Conservation (phyloP, 1,140 invertebrate genomes). For the Heterodera schachtii region DNA sequence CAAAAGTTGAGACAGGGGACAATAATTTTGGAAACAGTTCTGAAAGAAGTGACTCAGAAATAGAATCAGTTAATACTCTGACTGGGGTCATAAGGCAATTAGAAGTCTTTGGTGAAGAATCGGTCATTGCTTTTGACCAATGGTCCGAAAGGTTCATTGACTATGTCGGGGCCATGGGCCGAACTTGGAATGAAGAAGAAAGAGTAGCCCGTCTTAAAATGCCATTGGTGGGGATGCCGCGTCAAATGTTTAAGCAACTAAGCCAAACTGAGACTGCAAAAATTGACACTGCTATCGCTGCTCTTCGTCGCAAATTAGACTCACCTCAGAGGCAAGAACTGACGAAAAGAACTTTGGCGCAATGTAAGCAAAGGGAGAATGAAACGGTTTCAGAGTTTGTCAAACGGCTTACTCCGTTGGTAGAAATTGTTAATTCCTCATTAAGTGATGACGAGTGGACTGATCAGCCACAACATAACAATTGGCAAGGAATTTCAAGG, state of each 20-base stretch:
- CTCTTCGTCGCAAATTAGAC: constrained; percentile 4
- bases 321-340: constrained; percentile 4
- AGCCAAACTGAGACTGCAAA: not conserved
- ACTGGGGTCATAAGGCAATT: not conserved
- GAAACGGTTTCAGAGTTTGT: constrained; percentile 13
- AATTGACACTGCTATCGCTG: not conserved
- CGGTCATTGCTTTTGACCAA: constrained; percentile 1
- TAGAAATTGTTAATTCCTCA: not conserved
- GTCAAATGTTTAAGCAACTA: constrained; percentile 2
- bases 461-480: too few species aligned
- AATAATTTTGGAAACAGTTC: not conserved
- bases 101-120: not conserved
- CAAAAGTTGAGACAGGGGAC: not conserved
- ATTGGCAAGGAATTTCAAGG: too few species aligned
- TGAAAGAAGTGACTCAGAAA: too few species aligned
- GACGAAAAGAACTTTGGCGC: constrained; percentile 5
- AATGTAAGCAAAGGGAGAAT: not conserved
- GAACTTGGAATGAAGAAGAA: constrained; percentile 10
- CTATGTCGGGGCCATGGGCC: not conserved
- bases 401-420: constrained; percentile 1
- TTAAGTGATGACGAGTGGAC: too few species aligned
- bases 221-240: not conserved
- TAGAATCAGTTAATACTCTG: not conserved
- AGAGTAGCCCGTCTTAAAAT: constrained; percentile 1
- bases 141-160: constrained; percentile 9